Percentiles rank a stretch among this genome's conserved stretches.
Evolutionary conservation across 2,888 invertebrate species (phyloP).

Genomic region (Dicyrtoma fusca): DNA sequence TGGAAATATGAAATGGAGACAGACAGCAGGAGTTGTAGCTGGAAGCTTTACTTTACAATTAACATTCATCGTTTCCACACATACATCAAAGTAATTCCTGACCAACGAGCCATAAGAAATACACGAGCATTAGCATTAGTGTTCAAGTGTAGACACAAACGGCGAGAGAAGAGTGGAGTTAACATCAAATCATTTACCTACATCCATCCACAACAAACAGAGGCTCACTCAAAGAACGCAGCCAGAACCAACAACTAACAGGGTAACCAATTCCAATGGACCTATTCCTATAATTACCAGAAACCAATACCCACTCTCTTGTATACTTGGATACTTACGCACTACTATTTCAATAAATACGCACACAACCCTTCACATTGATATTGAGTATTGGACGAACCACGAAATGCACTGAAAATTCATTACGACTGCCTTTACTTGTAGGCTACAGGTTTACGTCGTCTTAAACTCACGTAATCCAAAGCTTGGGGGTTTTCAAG

Average conservation of each 20-base stretch:
- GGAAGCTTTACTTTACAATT: conserved; percentile 24
- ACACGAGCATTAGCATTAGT: not conserved
- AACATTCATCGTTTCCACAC: conserved; percentile 19
- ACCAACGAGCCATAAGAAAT: conserved; percentile 30
- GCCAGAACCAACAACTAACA: not conserved
- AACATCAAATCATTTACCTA: conserved; percentile 19
- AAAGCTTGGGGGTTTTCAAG: too few species aligned
- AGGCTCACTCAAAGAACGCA: conserved; percentile 7
- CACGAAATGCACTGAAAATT: too few species aligned
- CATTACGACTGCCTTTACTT: too few species aligned
- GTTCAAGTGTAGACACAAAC: conserved; percentile 4
- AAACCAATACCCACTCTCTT: too few species aligned
- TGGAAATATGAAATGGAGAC: too few species aligned
- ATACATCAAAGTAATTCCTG: conserved; percentile 21
- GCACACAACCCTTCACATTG: too few species aligned
- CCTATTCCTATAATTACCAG: too few species aligned
- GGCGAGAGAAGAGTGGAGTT: conserved; percentile 13
- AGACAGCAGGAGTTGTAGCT: not conserved
- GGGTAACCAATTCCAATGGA: not conserved
- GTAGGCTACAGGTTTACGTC: too few species aligned
- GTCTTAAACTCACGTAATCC: too few species aligned
- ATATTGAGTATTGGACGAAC: too few species aligned
- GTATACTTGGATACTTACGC: too few species aligned
- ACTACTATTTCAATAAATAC: too few species aligned
- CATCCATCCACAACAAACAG: conserved; percentile 22